phyloP scores from a whole-genome alignment of 2,888 invertebrate genomes.

The Drosophila dives region DNA sequence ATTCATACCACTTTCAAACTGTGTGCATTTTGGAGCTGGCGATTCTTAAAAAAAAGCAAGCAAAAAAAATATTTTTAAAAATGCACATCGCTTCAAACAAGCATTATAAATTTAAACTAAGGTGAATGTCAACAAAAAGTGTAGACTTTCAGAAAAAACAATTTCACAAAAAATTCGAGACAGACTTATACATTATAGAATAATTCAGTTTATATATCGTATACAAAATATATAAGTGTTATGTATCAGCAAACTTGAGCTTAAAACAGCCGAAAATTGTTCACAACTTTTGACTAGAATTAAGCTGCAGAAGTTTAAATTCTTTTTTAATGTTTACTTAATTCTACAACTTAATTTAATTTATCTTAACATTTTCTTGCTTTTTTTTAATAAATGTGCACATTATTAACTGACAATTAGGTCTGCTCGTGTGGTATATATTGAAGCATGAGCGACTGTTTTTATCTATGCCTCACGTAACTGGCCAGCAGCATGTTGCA shows the following conservation, averaged over 20 bases:
- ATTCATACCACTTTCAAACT: constrained; percentile 32
- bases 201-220: neutral
- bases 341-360: neutral
- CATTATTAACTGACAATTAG: too few relatives aligned
- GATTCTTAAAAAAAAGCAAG: neutral
- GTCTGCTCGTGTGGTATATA: too few relatives aligned
- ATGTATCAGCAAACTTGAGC: neutral
- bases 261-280: neutral
- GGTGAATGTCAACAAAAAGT: neutral
- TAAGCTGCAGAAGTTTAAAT: neutral
- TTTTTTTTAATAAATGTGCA: too few relatives aligned
- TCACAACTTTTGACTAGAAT: neutral
- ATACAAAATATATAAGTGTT: neutral
- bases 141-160: neutral
- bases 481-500: neutral
- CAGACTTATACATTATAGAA: neutral
- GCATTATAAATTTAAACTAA: constrained; percentile 19
- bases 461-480: neutral
- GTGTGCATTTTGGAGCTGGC: neutral
- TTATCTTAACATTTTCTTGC: too few relatives aligned
- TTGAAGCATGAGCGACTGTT: neutral
- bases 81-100: constrained; percentile 20
- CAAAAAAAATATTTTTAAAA: constrained; percentile 8
- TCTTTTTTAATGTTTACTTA: neutral
- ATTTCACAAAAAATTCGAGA: neutral